Evolutionary conservation across 1,140 invertebrate species (phyloP).

Genomic region (Acromyrmex heyeri): DNA sequence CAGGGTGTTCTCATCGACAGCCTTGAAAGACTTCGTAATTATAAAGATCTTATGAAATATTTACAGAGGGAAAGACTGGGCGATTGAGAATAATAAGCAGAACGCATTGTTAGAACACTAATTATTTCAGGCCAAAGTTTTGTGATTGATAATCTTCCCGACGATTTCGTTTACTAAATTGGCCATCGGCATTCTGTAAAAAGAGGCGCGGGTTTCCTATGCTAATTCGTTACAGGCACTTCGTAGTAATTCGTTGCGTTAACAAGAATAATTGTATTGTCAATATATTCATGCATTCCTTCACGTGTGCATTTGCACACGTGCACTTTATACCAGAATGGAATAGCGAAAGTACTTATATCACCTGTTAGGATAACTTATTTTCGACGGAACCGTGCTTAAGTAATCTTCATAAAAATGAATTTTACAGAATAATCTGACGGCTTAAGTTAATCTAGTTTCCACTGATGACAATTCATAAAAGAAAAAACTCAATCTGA

Average conservation of each 20-base stretch:
- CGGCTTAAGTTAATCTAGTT: not conserved
- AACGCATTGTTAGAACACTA: not conserved
- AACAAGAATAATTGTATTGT: constrained; percentile 75
- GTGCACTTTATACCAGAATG: constrained; percentile 62
- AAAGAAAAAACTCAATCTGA: not conserved
- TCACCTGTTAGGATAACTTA: not conserved
- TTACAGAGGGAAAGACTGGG: not conserved
- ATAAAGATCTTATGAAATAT: not conserved
- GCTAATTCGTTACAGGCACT: constrained; percentile 62
- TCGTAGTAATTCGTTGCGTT: constrained; percentile 75
- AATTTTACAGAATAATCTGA: not conserved
- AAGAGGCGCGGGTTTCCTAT: constrained; percentile 31
- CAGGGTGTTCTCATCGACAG: not conserved
- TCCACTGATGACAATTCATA: not conserved
- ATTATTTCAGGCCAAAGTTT: constrained; percentile 17
- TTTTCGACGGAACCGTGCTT: not conserved
- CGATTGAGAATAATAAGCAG: not conserved
- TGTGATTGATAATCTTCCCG: not conserved
- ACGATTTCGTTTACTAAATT: not conserved
- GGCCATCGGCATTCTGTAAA: constrained; percentile 26
- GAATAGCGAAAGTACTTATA: constrained; percentile 42
- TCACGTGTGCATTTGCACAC: constrained; percentile 72
- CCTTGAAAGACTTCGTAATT: not conserved
- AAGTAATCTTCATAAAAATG: not conserved
- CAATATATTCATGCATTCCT: constrained; percentile 80